Percentiles rank a stretch among this genome's conserved stretches.
Evolutionary conservation across 2,888 invertebrate genomes (phyloP).

Genomic region (Sialis lutaria): DNA sequence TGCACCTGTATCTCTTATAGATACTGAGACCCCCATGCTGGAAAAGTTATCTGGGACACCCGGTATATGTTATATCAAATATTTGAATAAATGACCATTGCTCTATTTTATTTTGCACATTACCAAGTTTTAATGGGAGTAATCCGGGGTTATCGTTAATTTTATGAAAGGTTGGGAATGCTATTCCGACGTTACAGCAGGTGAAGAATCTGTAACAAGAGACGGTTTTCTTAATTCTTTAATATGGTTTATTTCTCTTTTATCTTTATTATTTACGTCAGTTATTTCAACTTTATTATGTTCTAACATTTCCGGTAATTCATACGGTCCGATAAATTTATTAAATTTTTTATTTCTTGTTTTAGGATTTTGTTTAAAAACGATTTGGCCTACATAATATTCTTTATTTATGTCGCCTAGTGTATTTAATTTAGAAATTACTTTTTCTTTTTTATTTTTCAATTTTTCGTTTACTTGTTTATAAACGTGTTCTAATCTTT

Average conservation of each 20-base stretch:
- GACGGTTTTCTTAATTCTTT: not conserved
- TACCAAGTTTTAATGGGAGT: not conserved
- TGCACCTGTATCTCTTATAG: no score
- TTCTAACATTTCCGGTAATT: not conserved
- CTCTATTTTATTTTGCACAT: not conserved
- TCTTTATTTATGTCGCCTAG: not conserved
- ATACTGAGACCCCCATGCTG: no score
- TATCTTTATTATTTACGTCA: not conserved
- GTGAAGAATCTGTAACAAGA: not conserved
- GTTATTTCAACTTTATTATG: not conserved
- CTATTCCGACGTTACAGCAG: no score
- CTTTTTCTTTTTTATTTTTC: not conserved
- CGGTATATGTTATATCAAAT: not conserved
- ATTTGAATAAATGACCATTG: not conserved
- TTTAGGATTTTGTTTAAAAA: not conserved
- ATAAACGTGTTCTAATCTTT: constrained; percentile 3
- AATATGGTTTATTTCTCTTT: not conserved
- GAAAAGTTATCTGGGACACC: no score
- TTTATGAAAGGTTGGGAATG: no score
- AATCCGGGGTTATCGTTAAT: no score
- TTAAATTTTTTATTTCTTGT: not conserved
- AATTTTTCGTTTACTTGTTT: constrained; percentile 1
- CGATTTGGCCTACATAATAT: not conserved
- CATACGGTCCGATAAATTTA: not conserved
- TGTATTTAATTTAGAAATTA: not conserved